A percentile compares a stretch with the other conserved stretches of the same genome.
Evolutionary conservation across 2,113 vertebrate species (phyloP).

Genomic region (Campylorhamphus procurvoides): DNA sequence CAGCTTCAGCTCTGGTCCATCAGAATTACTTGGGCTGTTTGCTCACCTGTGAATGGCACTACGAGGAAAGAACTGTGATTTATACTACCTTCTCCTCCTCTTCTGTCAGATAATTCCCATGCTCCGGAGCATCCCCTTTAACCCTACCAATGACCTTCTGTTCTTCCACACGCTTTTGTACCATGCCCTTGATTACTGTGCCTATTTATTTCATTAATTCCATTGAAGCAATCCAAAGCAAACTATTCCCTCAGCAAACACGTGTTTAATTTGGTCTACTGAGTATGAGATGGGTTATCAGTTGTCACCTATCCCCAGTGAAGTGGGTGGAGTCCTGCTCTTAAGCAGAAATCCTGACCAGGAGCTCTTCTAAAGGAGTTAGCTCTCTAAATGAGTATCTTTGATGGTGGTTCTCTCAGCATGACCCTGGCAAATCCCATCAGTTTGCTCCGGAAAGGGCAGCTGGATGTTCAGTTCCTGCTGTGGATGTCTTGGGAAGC

Average conservation of each 20-base stretch:
- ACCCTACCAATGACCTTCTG: not conserved
- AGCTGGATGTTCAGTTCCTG: not conserved
- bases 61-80: not conserved
- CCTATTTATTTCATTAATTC: not conserved
- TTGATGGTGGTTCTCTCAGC: not conserved
- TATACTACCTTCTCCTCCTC: not conserved
- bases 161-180: not conserved
- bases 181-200: not conserved
- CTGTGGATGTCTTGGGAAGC: not conserved
- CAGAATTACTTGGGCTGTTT: not conserved
- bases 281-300: not conserved
- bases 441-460: not conserved
- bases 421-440: not conserved
- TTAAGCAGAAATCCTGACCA: not conserved
- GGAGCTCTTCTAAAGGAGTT: not conserved
- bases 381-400: not conserved
- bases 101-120: not conserved
- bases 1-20: not conserved
- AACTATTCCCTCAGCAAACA: not conserved
- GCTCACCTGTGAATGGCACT: not conserved
- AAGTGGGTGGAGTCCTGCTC: not conserved
- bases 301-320: too few species aligned
- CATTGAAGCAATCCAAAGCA: not conserved
- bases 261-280: not conserved
- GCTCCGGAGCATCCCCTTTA: not conserved